Evolutionary conservation across 2,797 vertebrate species (phyloP).

Genomic region (Phataginus tetradactyla): DNA sequence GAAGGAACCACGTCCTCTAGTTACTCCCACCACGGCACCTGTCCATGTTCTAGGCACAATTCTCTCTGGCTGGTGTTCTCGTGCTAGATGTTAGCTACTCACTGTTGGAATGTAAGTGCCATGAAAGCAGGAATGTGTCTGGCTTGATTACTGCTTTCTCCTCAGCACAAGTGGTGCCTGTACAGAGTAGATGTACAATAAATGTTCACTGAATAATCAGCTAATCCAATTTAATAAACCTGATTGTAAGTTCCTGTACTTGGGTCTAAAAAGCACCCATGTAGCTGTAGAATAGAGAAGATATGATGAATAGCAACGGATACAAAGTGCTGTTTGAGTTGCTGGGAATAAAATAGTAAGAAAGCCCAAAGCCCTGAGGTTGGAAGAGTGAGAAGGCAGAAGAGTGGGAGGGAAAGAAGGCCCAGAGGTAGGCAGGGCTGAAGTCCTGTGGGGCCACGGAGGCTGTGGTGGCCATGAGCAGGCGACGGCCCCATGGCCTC

Average conservation of each 20-base stretch:
- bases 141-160: neutral
- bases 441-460: neutral
- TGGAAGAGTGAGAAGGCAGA: neutral
- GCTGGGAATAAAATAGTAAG: neutral
- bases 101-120: neutral
- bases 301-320: accelerated
- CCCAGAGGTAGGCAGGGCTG: neutral
- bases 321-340: neutral
- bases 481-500: neutral
- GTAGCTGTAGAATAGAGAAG: neutral
- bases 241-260: neutral
- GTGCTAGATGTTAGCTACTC: neutral
- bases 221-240: neutral
- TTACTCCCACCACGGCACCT: neutral
- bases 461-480: neutral
- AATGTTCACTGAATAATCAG: neutral
- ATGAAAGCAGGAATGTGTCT: neutral
- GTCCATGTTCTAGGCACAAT: neutral
- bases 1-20: neutral
- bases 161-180: neutral
- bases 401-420: neutral
- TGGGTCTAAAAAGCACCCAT: neutral
- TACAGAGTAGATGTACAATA: neutral
- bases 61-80: neutral
- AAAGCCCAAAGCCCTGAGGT: neutral